Evolutionary conservation across 2,888 invertebrate species (phyloP).

Genomic region (Thymelicus lineola): DNA sequence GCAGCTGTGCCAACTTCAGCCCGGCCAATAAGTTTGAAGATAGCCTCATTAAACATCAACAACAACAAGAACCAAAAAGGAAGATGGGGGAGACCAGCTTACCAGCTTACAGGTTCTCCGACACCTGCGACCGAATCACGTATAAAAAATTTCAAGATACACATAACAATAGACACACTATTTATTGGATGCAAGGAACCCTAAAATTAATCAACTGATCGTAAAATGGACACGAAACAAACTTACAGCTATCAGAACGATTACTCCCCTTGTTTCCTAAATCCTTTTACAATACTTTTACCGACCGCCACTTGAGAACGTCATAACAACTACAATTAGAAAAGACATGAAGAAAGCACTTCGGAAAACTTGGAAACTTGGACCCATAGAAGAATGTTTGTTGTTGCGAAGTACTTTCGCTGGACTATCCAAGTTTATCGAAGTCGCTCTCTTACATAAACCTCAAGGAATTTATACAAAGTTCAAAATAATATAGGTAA

Average conservation of each 20-base stretch:
- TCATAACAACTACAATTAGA: constrained; percentile 51
- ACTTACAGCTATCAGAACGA: background rate
- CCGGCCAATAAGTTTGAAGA: no score
- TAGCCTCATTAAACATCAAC: no score
- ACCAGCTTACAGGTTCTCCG: no score
- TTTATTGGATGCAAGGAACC: background rate
- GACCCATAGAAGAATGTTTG: background rate
- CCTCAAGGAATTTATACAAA: no score
- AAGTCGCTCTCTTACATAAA: background rate
- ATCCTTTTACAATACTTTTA: constrained; percentile 3
- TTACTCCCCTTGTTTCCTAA: background rate
- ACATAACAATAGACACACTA: no score
- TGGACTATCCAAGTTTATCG: constrained; percentile 23
- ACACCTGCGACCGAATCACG: no score
- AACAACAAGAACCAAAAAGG: no score
- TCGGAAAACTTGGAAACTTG: constrained; percentile 53
- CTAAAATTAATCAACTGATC: background rate
- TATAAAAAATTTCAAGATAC: no score
- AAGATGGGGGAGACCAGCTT: no score
- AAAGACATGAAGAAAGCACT: constrained; percentile 55
- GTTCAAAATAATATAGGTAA: no score
- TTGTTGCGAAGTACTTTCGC: constrained; percentile 47
- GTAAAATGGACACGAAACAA: background rate
- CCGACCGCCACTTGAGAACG: constrained; percentile 3
- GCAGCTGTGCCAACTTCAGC: no score